These are phyloP conservation scores for Pemphredon lugubris DNA, from an alignment of 2,888 invertebrate genomes.

Conservation along the genomic window DNA sequence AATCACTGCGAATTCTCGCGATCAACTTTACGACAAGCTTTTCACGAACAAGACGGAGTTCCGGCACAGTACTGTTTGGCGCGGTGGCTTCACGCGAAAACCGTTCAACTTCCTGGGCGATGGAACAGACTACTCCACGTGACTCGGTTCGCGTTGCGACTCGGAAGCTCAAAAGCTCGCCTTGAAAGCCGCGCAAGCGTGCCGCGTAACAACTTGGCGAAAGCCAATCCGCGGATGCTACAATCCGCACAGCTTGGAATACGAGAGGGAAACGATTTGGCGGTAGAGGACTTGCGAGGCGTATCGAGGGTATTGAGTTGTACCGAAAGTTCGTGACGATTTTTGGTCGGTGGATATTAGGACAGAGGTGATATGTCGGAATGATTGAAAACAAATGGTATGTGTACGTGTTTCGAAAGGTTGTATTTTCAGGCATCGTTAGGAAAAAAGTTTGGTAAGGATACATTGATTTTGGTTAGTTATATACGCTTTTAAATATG, in stretches of 20 bases:
- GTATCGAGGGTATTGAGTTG: too few relatives aligned
- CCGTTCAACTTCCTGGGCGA: constrained; percentile 56
- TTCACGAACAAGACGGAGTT: background rate
- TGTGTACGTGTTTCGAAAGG: too few relatives aligned
- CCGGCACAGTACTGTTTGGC: background rate
- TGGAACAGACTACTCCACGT: constrained; percentile 73
- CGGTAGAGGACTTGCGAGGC: too few relatives aligned
- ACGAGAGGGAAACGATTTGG: constrained; percentile 41
- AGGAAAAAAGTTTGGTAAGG: too few relatives aligned
- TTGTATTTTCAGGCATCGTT: too few relatives aligned
- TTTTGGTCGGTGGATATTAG: too few relatives aligned
- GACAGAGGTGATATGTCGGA: too few relatives aligned
- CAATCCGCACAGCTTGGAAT: constrained; percentile 35
- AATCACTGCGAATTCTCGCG: background rate
- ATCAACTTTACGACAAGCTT: background rate
- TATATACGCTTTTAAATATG: too few relatives aligned
- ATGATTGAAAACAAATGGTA: too few relatives aligned
- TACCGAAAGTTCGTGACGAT: too few relatives aligned
- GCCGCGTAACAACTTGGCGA: constrained; percentile 49
- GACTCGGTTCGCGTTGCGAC: constrained; percentile 68
- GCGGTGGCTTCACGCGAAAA: constrained; percentile 14
- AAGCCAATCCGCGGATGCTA: constrained; percentile 54
- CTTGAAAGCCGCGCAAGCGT: constrained; percentile 73
- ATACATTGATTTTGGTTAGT: too few relatives aligned
- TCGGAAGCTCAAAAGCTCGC: constrained; percentile 73